These are phyloP conservation scores for Liposcelis brunnea DNA, from an alignment of 2,888 invertebrate genomes.

Conservation along the genomic window DNA sequence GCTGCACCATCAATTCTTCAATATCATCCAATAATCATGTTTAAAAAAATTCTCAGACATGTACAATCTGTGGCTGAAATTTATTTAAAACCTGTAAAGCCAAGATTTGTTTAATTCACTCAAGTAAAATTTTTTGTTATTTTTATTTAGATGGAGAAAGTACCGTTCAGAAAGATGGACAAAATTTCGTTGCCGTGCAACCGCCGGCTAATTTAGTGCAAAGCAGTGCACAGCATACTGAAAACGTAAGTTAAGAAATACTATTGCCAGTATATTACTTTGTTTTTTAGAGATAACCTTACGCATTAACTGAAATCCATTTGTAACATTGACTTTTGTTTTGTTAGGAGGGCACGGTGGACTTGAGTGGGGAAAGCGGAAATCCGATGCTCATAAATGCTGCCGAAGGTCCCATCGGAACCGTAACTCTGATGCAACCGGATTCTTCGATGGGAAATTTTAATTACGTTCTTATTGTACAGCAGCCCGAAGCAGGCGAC, in stretches of 20 bases:
- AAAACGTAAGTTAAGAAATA: no score
- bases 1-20: no score
- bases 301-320: background rate
- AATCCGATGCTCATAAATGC: conserved; percentile 36
- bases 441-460: conserved; percentile 60
- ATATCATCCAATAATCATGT: no score
- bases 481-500: conserved; percentile 45
- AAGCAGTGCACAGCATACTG: conserved; percentile 3
- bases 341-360: conserved; percentile 17
- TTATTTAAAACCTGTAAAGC: no score
- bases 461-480: conserved; percentile 75
- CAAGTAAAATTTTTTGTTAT: background rate
- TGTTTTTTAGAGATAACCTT: conserved; percentile 15
- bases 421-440: conserved; percentile 69
- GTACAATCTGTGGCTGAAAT: no score
- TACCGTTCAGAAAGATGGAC: conserved; percentile 16
- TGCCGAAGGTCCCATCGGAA: conserved; percentile 47
- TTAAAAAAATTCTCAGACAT: no score
- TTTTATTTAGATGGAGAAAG: background rate
- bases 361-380: background rate
- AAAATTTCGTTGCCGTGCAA: conserved; percentile 18
- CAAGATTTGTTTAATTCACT: background rate
- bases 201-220: conserved; percentile 14
- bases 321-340: background rate
- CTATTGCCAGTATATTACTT: no score